Base-by-base conservation (phyloP, 2,888 invertebrate species). In the Xestia c-nigrum region DNA sequence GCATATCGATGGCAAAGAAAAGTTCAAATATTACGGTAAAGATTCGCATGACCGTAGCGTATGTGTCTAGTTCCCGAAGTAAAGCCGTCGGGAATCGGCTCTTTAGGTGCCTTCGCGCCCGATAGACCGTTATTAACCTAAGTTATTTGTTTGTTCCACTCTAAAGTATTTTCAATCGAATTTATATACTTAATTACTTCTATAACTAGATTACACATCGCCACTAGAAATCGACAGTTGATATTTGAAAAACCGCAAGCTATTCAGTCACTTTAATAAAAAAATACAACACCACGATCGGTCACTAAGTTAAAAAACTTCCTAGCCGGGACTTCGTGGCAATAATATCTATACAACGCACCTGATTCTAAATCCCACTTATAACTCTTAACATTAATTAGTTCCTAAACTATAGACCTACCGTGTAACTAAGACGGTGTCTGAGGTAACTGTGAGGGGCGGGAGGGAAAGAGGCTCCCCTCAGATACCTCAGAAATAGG, bases 341-440 rank as follows among this genome's bases (percentile, higher is more conserved):
- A 73, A 80, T 68, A 66, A 38, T 47, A 59, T 10, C 4, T 19
- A 38, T n/a, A 31, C n/a, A 52, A 31, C 4, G 47, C 57, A 72
- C 38, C 21, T 66, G 52, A 31, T 47, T 80, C 19, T 50, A 50
- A 64, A 21, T 1, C 46, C 24, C 57, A 73, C 52, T 84, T 40
- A 24, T 70, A 65, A 77, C n/a, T 63, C 47, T 24, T 50, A 65
- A 64, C 43, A 50, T 69, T 50, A 76, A 19, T 74, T 78, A 80
- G 80, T 85, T 83, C 73, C 74, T 80, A 76, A 43, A 43, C 64
- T 64, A n/a, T 12, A 43, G 43, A n/a, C 43, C n/a, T 16, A 43
- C n/a, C n/a, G 1, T 43, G 40, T 64, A n/a, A 43, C 6, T 43
- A 1, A n/a, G 21, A 14, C 43, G 0, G 1, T n/a, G 40, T n/a